Conservation (phyloP, 2,888 invertebrate species). For the Machimus rusticus region DNA sequence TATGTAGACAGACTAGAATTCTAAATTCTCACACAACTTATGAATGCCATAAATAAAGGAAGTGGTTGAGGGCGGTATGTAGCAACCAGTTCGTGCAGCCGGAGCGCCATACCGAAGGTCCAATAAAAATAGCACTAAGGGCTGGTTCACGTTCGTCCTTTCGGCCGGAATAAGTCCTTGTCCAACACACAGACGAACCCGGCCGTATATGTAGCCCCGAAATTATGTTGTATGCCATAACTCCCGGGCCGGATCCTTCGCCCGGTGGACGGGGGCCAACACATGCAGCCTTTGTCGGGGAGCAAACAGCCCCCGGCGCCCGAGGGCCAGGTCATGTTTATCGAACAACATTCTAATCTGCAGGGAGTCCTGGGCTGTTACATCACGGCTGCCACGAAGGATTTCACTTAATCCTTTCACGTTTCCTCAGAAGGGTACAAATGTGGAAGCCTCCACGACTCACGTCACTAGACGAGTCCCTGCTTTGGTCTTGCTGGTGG, state of each 20-base stretch:
- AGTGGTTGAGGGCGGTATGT: background rate
- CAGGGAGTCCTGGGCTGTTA: slow-evolving; percentile 7
- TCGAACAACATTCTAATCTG: slow-evolving; percentile 35
- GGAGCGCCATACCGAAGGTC: background rate
- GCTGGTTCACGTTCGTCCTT: background rate
- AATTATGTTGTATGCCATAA: background rate
- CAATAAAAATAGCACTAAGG: background rate
- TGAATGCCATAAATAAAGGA: background rate
- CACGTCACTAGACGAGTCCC: too few relatives aligned
- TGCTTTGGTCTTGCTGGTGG: background rate
- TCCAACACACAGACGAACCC: background rate
- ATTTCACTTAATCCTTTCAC: slow-evolving; percentile 33
- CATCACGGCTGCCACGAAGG: slow-evolving; percentile 8
- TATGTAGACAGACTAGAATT: background rate
- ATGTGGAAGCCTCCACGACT: background rate
- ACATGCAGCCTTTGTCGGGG: background rate
- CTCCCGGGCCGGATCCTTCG: background rate
- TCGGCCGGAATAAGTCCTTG: background rate
- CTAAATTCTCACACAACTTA: background rate
- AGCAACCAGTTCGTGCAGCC: background rate
- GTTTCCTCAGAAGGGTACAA: slow-evolving; percentile 32
- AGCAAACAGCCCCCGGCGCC: background rate
- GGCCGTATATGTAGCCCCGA: background rate
- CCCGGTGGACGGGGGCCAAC: background rate
- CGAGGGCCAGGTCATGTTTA: slow-evolving; percentile 30